These are phyloP conservation scores for Junonia oenone DNA, from an alignment of 2,888 invertebrate species.

Conservation along the genomic window DNA sequence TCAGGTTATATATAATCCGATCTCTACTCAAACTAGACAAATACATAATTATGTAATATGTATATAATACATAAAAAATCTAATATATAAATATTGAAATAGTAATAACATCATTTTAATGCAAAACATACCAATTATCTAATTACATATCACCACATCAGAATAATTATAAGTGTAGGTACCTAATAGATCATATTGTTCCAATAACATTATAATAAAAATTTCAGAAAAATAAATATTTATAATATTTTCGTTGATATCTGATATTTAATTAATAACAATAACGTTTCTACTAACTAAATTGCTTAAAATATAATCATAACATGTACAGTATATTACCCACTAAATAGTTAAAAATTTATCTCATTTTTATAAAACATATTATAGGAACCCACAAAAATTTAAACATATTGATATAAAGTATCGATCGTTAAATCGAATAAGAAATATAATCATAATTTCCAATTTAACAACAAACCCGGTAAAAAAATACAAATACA, in stretches of 20 bases:
- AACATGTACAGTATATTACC: neutral
- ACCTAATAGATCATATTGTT: too few species aligned
- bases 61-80: too few species aligned
- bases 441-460: neutral
- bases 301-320: neutral
- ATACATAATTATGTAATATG: too few species aligned
- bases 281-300: neutral
- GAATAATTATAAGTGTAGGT: neutral
- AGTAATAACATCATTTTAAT: too few species aligned
- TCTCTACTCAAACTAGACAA: too few species aligned
- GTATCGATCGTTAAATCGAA: neutral
- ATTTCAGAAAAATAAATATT: neutral
- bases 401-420: neutral
- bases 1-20: too few species aligned
- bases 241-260: conserved; percentile 6
- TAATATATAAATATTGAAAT: too few species aligned
- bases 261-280: conserved; percentile 3
- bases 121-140: neutral
- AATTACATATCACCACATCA: neutral
- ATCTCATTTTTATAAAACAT: conserved; percentile 3
- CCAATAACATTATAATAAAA: conserved; percentile 9
- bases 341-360: neutral
- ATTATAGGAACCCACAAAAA: conserved; percentile 9
- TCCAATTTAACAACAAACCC: neutral
- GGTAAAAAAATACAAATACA: neutral